phyloP scores from a whole-genome alignment of 2,113 vertebrate genomes.

The Otocyon megalotis region DNA sequence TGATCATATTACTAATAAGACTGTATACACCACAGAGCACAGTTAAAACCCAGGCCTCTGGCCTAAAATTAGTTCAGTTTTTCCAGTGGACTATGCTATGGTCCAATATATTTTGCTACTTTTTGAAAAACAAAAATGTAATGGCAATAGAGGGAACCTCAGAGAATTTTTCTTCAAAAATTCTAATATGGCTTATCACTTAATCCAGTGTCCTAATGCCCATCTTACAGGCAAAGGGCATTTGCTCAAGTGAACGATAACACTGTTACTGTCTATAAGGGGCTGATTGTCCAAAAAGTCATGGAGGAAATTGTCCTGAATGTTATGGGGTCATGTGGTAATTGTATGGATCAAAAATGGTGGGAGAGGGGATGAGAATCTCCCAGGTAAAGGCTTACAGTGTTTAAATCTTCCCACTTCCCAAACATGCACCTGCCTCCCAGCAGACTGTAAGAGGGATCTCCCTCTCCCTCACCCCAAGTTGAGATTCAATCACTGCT shows the following conservation, averaged over 20 bases:
- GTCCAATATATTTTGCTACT: background rate
- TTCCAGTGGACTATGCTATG: background rate
- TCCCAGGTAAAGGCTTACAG: background rate
- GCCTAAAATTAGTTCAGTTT: background rate
- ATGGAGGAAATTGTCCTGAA: background rate
- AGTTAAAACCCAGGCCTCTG: background rate
- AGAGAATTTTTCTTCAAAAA: constrained; percentile 1
- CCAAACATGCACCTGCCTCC: background rate
- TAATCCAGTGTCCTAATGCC: background rate
- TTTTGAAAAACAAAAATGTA: constrained; percentile 49
- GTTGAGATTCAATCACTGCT: background rate
- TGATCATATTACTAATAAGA: background rate
- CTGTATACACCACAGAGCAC: background rate
- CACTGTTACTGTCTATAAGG: background rate
- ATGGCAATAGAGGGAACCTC: background rate
- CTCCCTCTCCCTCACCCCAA: background rate
- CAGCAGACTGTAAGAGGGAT: background rate
- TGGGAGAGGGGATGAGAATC: background rate
- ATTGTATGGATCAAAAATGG: background rate
- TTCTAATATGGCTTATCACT: background rate
- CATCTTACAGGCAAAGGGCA: background rate
- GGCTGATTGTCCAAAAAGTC: background rate
- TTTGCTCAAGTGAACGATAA: background rate
- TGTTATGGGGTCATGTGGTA: background rate
- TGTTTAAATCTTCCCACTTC: background rate